These are phyloP conservation scores for Mobula birostris DNA, from an alignment of 2,113 vertebrate genomes.

Conservation along the genomic window DNA sequence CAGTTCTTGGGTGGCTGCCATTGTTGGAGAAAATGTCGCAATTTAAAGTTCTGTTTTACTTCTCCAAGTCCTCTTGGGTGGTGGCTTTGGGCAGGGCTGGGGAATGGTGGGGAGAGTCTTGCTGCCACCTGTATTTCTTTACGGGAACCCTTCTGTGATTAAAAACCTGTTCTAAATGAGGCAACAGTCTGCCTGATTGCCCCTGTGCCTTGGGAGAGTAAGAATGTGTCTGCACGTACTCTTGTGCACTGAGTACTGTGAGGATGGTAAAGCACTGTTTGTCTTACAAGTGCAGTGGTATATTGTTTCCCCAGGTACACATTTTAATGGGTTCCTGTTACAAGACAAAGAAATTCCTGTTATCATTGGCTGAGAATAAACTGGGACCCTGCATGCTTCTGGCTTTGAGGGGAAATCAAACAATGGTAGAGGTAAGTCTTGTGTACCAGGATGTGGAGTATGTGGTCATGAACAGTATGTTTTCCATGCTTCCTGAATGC, in stretches of 20 bases:
- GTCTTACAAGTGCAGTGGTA: neutral
- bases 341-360: constrained; percentile 97
- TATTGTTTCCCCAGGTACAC: constrained; percentile 69
- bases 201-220: neutral
- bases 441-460: neutral
- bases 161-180: neutral
- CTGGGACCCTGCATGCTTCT: constrained; percentile 95
- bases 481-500: neutral
- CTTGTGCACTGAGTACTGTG: neutral
- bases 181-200: no score
- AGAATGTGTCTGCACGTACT: neutral
- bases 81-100: no score
- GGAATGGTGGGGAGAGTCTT: neutral
- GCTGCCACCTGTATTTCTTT: neutral
- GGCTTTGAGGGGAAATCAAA: constrained; percentile 93
- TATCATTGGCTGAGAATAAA: constrained; percentile 96
- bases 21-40: neutral
- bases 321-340: constrained; percentile 99
- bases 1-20: neutral
- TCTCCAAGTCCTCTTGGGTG: neutral
- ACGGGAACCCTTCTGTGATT: neutral
- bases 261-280: neutral
- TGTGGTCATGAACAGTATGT: neutral
- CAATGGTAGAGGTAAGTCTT: constrained; percentile 85
- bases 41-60: no score